These are phyloP conservation scores for Ladona fulva DNA, from an alignment of 1,140 invertebrate genomes.

Conservation along the genomic window DNA sequence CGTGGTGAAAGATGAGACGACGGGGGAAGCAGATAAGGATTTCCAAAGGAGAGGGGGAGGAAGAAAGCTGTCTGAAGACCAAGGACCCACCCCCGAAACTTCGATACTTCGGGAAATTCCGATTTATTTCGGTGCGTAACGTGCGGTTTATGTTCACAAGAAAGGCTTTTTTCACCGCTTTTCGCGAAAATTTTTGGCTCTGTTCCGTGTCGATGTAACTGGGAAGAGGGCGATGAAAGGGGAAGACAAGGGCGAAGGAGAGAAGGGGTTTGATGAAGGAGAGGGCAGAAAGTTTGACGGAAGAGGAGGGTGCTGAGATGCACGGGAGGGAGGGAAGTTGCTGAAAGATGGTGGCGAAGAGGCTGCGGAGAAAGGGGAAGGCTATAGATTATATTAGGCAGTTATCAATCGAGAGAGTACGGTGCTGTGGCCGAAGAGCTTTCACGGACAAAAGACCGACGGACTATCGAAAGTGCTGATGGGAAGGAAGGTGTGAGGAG, in stretches of 20 bases:
- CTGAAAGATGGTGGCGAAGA: neutral
- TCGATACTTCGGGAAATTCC: no score
- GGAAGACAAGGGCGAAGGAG: neutral
- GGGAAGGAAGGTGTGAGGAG: neutral
- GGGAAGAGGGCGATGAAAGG: no score
- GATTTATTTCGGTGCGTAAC: no score
- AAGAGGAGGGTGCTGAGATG: no score
- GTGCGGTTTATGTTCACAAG: no score
- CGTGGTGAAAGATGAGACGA: neutral
- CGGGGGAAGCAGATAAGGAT: neutral
- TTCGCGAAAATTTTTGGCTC: no score
- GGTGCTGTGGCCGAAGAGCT: neutral
- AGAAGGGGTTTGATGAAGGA: neutral
- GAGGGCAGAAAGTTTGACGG: neutral
- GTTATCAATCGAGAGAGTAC: neutral
- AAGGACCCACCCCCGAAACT: neutral
- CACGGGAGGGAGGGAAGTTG: neutral
- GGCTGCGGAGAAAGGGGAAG: neutral
- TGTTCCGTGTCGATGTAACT: no score
- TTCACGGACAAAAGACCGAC: neutral
- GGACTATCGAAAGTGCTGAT: neutral
- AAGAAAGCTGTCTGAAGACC: neutral
- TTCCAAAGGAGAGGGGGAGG: neutral
- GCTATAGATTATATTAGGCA: constrained; percentile 9
- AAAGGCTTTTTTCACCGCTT: no score